These are phyloP conservation scores for Scaptomyza polygonia DNA, from an alignment of 2,888 invertebrate genomes.

Conservation along the genomic window DNA sequence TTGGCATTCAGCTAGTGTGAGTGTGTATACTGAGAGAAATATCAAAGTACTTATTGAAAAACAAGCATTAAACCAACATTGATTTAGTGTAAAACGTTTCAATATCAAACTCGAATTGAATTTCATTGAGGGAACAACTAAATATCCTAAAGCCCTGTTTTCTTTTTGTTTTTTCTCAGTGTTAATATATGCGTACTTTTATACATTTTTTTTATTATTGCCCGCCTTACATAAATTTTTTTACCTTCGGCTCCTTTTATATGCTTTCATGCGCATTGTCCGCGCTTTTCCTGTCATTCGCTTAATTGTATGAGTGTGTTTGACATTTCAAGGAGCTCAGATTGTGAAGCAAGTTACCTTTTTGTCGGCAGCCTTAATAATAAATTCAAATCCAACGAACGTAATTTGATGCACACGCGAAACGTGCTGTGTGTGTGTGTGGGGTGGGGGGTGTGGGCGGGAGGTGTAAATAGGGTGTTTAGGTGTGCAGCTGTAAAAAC, in stretches of 20 bases:
- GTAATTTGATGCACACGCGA: conserved; percentile 75
- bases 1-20: conserved; percentile 69
- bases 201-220: conserved; percentile 64
- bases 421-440: no score
- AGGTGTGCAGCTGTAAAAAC: conserved; percentile 11
- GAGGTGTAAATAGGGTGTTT: background rate
- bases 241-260: conserved; percentile 50
- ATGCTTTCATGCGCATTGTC: conserved; percentile 75
- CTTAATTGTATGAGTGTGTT: conserved; percentile 63
- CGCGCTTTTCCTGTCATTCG: conserved; percentile 76
- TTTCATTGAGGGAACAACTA: background rate
- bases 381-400: conserved; percentile 79
- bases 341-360: conserved; percentile 62
- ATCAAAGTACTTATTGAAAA: no score
- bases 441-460: background rate
- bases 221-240: conserved; percentile 45
- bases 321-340: conserved; percentile 65
- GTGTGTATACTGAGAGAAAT: conserved; percentile 8
- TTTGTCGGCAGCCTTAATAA: conserved; percentile 69
- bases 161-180: background rate
- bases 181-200: conserved; percentile 20
- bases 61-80: background rate
- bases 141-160: background rate
- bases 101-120: background rate
- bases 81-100: background rate